Base-by-base conservation (phyloP, 2,888 invertebrate genomes). In the Scaeva pyrastri region DNA sequence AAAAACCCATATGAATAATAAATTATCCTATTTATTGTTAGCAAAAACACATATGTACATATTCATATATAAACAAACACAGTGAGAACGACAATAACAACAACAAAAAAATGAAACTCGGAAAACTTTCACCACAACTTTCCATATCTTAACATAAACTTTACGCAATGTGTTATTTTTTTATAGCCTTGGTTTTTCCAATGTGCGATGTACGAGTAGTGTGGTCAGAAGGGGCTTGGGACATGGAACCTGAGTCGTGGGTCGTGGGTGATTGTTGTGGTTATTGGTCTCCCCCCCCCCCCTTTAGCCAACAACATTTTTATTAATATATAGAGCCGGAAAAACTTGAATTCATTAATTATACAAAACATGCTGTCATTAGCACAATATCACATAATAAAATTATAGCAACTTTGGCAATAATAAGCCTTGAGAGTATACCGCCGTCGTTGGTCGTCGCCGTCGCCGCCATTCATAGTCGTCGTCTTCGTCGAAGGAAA, bases 301-400 rank as follows among this genome's bases (percentile, higher is more conserved):
- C 5, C 31, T n/a, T n/a, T n/a, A 31, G 8, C 31, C 5, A 31
- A 50, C 56, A 50, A n/a, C 43, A 72, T 72, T 73, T 64, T 84
- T 76, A 75, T 72, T 76, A 77, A 72, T 72, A 77, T 45, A 77
- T 45, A 64, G 70, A 50, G 31, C 58, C 55, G 58, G 72, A 71
- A 73, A 81, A 81, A 85, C 76, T 68, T 77, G 80, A 77, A 84
- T 75, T 85, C 81, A 85, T 85, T 85, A 85, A 81, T 81, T 77
- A 81, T 85, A 85, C 81, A 81, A 81, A 80, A 85, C 85, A 81
- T 76, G 84, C 75, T 85, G 85, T 85, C 85, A 81, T 85, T 85
- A 85, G 85, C 81, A 81, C 80, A 85, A 81, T 76, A 85, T 76
- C 81, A 77, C 81, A 81, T 73, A 81, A 85, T 77, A 77, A 77